Base-by-base conservation (phyloP, 2,888 invertebrate species). In the Smittia sp. region DNA sequence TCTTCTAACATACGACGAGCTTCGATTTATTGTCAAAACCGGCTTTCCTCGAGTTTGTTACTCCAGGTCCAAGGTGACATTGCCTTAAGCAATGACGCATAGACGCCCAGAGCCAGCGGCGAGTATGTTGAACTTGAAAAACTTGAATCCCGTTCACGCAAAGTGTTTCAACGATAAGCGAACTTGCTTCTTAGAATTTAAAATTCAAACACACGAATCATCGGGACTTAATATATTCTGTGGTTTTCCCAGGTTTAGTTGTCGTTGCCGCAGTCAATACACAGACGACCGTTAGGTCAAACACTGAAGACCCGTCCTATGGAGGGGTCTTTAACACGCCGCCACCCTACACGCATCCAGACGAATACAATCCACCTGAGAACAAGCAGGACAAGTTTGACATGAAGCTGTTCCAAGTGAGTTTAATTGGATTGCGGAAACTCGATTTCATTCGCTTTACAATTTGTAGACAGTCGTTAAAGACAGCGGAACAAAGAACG, bases 401-500 rank as follows among this genome's bases (percentile, higher is more conserved):
- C 74, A 90, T 89, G 89, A 84, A 84, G 68, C 79, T 90, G 22
- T 84, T 89, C 18, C 88, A 87, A 84, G 87, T 88, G 81, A 78
- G 76, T 75, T 11, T 73, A 22, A 7, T 58, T 58, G 58, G 18
- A 9, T 41, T 13, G 1, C 13, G n/a, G 3, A 65, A 73, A 65
- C 27, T 25, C 11, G 54, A 63, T 25, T 76, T n/a, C 38, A 58
- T 58, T 27, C 27, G 24, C 38, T 1, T 24, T 63, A 24, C 78
- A 58, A 41, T 73, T 80, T 82, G 74, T 79, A 89, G 89, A 83
- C 83, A 11, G 80, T 88, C 75, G 83, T 85, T 3, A 79, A 82
- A 3, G 80, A 80, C 13, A 83, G 86, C 1, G 76, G 81, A 58
- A 20, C 15, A 2, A 85, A 85, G 13, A 93, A 93, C 81, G 84